Conservation (phyloP, 2,113 vertebrate genomes). For the Psittacara wagleri region DNA sequence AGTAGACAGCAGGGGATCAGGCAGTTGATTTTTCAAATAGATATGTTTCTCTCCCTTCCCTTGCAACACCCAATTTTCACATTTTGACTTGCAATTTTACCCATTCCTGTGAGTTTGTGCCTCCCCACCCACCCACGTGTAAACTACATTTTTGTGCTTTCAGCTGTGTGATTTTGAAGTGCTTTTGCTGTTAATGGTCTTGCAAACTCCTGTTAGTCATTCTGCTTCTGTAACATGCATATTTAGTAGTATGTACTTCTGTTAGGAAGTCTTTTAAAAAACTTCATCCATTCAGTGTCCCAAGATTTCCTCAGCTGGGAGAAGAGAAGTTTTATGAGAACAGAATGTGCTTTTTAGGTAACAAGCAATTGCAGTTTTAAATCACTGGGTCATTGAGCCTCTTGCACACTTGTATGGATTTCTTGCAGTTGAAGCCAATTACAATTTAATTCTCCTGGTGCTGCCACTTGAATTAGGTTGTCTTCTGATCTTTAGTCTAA, state of each 20-base stretch:
- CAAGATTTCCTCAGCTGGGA: fast-evolving
- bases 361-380: neutral
- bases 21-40: neutral
- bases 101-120: neutral
- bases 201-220: neutral
- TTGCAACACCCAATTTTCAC: neutral
- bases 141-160: neutral
- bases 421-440: neutral
- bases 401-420: neutral
- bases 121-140: neutral
- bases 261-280: neutral
- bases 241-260: neutral
- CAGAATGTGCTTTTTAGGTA: neutral
- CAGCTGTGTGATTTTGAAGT: neutral
- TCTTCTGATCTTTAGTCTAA: neutral
- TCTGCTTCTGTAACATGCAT: neutral
- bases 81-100: neutral
- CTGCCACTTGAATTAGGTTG: neutral
- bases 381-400: neutral
- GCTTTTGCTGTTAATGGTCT: neutral
- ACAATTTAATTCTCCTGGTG: neutral
- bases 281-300: neutral
- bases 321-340: neutral
- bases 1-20: neutral
- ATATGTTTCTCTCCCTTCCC: neutral